Evolutionary conservation across 2,113 vertebrate species (phyloP).

Genomic region (Macrotis lagotis): DNA sequence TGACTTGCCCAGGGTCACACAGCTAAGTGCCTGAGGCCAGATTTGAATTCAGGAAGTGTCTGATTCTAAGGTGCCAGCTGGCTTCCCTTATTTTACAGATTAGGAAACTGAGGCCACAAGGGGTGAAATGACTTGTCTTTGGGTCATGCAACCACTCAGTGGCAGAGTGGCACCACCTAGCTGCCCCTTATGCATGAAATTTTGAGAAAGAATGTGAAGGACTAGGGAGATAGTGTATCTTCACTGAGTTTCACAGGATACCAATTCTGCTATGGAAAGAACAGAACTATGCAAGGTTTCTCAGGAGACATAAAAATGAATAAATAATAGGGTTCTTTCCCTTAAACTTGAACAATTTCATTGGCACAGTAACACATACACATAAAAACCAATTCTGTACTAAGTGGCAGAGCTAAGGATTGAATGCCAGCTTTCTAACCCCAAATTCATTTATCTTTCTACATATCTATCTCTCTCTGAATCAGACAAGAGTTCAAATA

Average conservation of each 20-base stretch:
- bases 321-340: no score
- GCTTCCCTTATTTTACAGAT: neutral
- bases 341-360: no score
- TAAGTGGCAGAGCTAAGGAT: neutral
- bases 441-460: neutral
- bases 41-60: neutral
- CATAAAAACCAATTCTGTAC: no score
- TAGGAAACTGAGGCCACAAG: neutral
- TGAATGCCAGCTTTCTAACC: neutral
- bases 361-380: no score
- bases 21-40: neutral
- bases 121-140: neutral
- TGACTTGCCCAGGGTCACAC: neutral
- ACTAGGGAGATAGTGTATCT: neutral
- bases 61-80: neutral
- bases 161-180: no score
- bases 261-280: no score
- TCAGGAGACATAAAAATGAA: no score
- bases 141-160: neutral
- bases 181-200: neutral
- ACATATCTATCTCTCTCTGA: no score
- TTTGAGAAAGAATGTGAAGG: conserved; percentile 11
- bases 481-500: neutral
- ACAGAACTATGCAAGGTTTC: no score
- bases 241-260: no score